Percentiles rank a stretch among this genome's conserved stretches.
Evolutionary conservation across 2,888 invertebrate species (phyloP).

Genomic region (Drosophila recens): DNA sequence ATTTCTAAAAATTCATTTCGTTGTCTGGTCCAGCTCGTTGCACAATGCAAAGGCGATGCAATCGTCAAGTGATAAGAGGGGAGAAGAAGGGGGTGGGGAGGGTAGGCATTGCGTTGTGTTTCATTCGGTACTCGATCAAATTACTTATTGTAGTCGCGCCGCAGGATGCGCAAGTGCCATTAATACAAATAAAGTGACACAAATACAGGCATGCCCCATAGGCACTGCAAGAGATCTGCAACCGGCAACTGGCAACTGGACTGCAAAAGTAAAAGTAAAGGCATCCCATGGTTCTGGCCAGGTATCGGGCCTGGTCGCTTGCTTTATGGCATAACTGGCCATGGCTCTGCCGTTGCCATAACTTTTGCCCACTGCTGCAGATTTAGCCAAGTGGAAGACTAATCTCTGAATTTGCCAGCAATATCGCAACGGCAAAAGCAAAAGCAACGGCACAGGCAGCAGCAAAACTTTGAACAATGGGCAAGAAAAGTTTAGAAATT

Average conservation of each 20-base stretch:
- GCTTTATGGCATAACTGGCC: conserved; percentile 51
- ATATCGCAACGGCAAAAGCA: conserved; percentile 10
- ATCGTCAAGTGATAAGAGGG: conserved; percentile 32
- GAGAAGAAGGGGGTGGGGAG: background rate
- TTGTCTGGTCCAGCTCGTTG: conserved; percentile 54
- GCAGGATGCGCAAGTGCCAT: conserved; percentile 79
- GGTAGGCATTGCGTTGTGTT: conserved; percentile 31
- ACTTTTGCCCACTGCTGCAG: conserved; percentile 69
- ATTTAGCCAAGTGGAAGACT: conserved; percentile 82
- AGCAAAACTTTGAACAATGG: conserved; percentile 75
- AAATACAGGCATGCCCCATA: conserved; percentile 40
- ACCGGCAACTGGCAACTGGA: no score
- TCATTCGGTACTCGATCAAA: conserved; percentile 73
- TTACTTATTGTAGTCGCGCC: conserved; percentile 78
- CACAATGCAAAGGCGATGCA: conserved; percentile 63
- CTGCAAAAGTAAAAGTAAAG: conserved; percentile 1
- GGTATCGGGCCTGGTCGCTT: conserved; percentile 55
- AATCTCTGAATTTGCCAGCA: conserved; percentile 75
- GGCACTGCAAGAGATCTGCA: no score
- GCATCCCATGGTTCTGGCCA: conserved; percentile 44
- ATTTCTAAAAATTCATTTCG: conserved; percentile 67
- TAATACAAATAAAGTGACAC: conserved; percentile 81
- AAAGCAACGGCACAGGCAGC: background rate
- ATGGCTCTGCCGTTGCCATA: conserved; percentile 59
- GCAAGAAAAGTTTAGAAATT: conserved; percentile 74